These are phyloP conservation scores for Saturnia japonica DNA, from an alignment of 2,888 invertebrate species.

Conservation along the genomic window DNA sequence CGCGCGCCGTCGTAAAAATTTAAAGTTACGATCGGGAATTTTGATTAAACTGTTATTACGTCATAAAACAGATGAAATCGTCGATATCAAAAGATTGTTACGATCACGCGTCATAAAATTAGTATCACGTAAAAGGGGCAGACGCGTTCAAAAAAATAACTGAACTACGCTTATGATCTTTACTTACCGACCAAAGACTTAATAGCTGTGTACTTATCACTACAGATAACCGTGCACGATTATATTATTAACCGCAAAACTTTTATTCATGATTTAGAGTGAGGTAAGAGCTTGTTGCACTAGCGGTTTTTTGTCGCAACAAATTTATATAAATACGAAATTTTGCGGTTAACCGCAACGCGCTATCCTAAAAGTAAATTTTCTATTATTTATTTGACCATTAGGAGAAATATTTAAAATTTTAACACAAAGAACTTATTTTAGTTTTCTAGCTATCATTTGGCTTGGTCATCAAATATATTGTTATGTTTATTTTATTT, in stretches of 20 bases:
- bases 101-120: slow-evolving; percentile 29
- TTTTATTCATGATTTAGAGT: background rate
- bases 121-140: background rate
- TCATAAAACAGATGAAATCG: slow-evolving; percentile 27
- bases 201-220: background rate
- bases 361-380: background rate
- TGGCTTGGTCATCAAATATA: too few relatives aligned
- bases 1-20: slow-evolving; percentile 37
- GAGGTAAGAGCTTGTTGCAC: background rate
- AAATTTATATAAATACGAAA: background rate
- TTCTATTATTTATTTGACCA: background rate
- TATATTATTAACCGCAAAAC: background rate
- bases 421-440: background rate
- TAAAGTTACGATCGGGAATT: slow-evolving; percentile 36
- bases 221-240: background rate
- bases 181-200: background rate
- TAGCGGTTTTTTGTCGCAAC: background rate
- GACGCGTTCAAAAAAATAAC: background rate
- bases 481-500: too few relatives aligned
- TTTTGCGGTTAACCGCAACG: background rate
- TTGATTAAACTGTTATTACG: slow-evolving; percentile 41
- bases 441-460: too few relatives aligned
- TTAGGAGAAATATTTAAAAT: background rate
- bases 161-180: background rate
- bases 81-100: slow-evolving; percentile 27